Percentiles rank a stretch among this genome's conserved stretches.
Conservation (phyloP, 1,140 invertebrate species). For the Magallana ariakensis region DNA sequence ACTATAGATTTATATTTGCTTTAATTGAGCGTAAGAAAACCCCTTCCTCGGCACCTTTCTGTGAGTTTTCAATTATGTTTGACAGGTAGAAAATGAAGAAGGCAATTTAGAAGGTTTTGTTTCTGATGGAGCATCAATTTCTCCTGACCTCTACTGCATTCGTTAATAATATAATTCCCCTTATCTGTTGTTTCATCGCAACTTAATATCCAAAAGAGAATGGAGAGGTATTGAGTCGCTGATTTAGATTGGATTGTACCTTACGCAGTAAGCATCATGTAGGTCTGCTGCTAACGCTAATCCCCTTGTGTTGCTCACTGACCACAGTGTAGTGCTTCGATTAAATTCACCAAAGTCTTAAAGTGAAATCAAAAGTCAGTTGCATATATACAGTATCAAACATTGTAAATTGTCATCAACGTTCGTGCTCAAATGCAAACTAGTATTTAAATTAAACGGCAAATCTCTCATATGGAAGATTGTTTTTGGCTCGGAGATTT, state of each 20-base stretch:
- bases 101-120: slow-evolving; percentile 17
- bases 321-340: too few relatives aligned
- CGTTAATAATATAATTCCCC: slow-evolving; percentile 9
- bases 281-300: too few relatives aligned
- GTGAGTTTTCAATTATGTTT: slow-evolving; percentile 16
- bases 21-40: slow-evolving; percentile 36
- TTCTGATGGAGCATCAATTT: not conserved
- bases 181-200: slow-evolving; percentile 20
- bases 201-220: slow-evolving; percentile 1
- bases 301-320: too few relatives aligned
- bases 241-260: not conserved
- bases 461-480: too few relatives aligned
- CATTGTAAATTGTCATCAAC: too few relatives aligned
- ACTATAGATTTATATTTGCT: slow-evolving; percentile 22
- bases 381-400: too few relatives aligned
- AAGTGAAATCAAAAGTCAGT: too few relatives aligned
- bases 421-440: too few relatives aligned
- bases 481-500: too few relatives aligned
- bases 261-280: too few relatives aligned
- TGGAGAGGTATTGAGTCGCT: not conserved
- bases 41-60: not conserved
- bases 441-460: too few relatives aligned
- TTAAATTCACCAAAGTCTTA: too few relatives aligned
- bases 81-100: slow-evolving; percentile 24
- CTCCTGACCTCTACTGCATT: not conserved